Conservation (phyloP, 2,113 vertebrate species). For the Triplophysa tibetana region DNA sequence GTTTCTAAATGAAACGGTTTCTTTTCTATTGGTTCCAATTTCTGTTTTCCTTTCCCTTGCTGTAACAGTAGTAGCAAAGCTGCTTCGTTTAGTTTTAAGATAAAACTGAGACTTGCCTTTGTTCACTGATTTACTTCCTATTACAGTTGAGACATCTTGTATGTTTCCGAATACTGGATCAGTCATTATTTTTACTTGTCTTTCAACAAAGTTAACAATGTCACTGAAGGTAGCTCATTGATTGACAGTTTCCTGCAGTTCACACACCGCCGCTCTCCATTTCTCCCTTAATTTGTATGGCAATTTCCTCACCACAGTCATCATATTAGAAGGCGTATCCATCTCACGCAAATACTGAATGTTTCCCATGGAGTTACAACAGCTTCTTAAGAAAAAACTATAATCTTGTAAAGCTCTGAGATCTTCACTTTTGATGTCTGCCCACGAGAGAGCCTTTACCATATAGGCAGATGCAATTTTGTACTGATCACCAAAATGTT, state of each 20-base stretch:
- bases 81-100: too few species aligned
- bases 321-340: not conserved
- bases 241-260: not conserved
- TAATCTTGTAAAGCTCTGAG: not conserved
- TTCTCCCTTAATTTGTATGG: not conserved
- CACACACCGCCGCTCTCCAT: not conserved
- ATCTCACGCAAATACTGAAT: not conserved
- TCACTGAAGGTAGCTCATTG: conserved; percentile 45
- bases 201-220: conserved; percentile 21
- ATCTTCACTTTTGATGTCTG: not conserved
- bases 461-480: conserved; percentile 37
- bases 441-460: conserved; percentile 5
- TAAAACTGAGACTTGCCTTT: too few species aligned
- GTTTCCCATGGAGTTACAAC: not conserved
- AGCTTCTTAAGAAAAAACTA: not conserved
- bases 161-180: too few species aligned
- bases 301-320: not conserved
- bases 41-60: too few species aligned
- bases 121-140: too few species aligned
- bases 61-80: too few species aligned
- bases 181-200: not conserved
- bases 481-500: conserved; percentile 2
- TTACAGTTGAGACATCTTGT: too few species aligned
- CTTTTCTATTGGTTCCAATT: too few species aligned
- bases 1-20: not conserved